phyloP scores from a whole-genome alignment of 2,888 invertebrate genomes.

The Cancer borealis region DNA sequence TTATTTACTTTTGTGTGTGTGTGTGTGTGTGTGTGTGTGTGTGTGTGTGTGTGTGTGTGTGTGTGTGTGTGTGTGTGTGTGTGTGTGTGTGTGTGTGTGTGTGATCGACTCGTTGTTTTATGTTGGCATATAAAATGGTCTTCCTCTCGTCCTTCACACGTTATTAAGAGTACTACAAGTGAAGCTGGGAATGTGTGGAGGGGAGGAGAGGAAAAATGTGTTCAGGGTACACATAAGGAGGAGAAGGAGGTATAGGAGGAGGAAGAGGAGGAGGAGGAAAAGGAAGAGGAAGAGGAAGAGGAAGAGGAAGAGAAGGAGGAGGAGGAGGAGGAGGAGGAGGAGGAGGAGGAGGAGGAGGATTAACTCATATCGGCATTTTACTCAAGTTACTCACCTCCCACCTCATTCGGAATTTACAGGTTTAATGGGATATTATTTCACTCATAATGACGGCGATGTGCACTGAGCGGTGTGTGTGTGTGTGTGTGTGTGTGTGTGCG shows the following conservation, averaged over 20 bases:
- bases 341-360: constrained; percentile 25
- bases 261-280: background rate
- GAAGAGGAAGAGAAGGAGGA: background rate
- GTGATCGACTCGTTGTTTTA: background rate
- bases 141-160: background rate
- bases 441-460: background rate
- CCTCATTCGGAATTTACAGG: constrained; percentile 21
- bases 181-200: background rate
- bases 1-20: too few species aligned
- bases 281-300: background rate
- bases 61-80: background rate
- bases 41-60: background rate
- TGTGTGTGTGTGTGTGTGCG: too few species aligned
- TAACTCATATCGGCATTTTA: background rate
- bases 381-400: background rate
- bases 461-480: too few species aligned
- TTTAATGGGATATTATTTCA: background rate
- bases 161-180: background rate
- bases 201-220: background rate
- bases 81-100: background rate
- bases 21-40: too few species aligned
- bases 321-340: background rate
- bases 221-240: background rate
- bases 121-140: background rate
- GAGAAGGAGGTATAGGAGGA: background rate